A percentile compares a stretch with the other conserved stretches of the same genome.
phyloP scores from a whole-genome alignment of 1,140 invertebrate genomes.

The Eueides isabella region DNA sequence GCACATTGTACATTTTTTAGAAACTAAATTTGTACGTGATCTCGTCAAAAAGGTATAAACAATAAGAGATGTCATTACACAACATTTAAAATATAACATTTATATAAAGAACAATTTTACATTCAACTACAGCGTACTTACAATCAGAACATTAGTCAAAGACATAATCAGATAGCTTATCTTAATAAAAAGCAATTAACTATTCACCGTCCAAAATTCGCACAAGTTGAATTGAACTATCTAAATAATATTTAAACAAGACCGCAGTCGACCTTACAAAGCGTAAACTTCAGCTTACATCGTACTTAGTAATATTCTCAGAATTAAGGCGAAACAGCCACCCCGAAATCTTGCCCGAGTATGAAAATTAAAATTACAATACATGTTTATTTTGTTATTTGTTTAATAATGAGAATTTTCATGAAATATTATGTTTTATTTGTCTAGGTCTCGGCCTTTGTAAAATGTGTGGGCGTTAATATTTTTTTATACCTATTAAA shows the following conservation, averaged over 20 bases:
- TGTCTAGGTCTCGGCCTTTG: not conserved
- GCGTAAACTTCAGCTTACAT: constrained; percentile 36
- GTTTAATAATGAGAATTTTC: constrained; percentile 14
- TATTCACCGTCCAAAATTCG: constrained; percentile 37
- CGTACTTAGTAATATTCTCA: constrained; percentile 39
- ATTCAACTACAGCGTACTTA: too few species aligned
- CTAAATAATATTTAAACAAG: constrained; percentile 40
- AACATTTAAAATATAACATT: too few species aligned
- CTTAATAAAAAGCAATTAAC: constrained; percentile 39
- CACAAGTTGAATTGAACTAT: constrained; percentile 32
- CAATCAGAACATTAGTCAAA: too few species aligned
- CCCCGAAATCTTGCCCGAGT: constrained; percentile 34
- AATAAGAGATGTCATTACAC: too few species aligned
- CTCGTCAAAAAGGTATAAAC: too few species aligned
- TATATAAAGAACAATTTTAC: too few species aligned
- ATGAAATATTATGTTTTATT: not conserved
- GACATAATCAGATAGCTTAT: too few species aligned
- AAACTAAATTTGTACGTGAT: too few species aligned
- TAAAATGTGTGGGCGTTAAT: not conserved
- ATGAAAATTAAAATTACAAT: constrained; percentile 21
- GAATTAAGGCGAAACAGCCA: constrained; percentile 44
- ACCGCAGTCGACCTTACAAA: constrained; percentile 39
- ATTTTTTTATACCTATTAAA: not conserved
- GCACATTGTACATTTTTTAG: too few species aligned
- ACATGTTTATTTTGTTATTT: constrained; percentile 27